A percentile compares a stretch with the other conserved stretches of the same genome.
phyloP scores from a whole-genome alignment of 2,888 invertebrate species.

The Pyralis farinalis region DNA sequence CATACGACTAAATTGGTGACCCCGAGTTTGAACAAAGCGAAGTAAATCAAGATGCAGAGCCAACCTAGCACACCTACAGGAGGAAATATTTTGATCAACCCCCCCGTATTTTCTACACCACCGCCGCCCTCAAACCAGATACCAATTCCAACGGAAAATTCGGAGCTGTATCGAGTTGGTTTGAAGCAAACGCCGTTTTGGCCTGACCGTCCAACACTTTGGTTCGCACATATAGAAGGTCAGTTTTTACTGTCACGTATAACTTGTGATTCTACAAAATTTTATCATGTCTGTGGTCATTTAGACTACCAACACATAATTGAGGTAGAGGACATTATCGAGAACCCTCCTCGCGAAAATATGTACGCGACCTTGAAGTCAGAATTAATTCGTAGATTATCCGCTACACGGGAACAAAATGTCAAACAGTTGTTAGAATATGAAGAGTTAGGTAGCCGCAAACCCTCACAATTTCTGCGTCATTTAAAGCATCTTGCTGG shows the following conservation, averaged over 20 bases:
- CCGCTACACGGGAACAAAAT: slow-evolving; percentile 19
- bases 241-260: neutral
- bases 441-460: slow-evolving; percentile 23
- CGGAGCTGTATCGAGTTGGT: neutral
- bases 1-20: no score
- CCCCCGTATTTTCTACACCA: no score
- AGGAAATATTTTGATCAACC: no score
- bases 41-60: no score
- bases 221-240: neutral
- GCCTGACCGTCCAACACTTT: slow-evolving; percentile 1
- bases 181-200: neutral
- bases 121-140: no score
- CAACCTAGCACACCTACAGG: no score
- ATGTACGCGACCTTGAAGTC: neutral
- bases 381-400: slow-evolving; percentile 5
- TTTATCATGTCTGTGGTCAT: neutral
- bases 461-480: slow-evolving; percentile 20
- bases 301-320: neutral
- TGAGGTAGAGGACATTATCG: neutral
- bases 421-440: slow-evolving; percentile 19
- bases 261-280: neutral
- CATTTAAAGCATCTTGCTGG: slow-evolving; percentile 20
- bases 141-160: neutral
- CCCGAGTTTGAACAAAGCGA: no score
- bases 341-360: neutral